Base-by-base conservation (phyloP, 2,113 vertebrate genomes). In the Eudyptes chrysolophus region DNA sequence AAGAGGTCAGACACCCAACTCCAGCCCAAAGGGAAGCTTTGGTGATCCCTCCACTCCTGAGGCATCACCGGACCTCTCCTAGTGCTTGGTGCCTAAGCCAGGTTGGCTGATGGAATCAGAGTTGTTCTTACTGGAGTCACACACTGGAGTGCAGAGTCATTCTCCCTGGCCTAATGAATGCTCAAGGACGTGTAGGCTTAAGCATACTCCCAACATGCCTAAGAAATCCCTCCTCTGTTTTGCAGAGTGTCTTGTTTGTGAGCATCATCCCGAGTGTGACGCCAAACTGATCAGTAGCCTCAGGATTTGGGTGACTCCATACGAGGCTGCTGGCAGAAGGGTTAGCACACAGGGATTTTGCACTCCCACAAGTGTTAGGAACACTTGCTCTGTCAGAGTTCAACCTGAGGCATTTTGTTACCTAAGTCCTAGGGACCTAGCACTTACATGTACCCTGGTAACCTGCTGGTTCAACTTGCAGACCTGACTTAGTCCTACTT, bases 21-120 rank as follows among this genome's bases (percentile, higher is more conserved):
- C 46, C 40, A 82, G 69, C 46, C 24, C 65, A 51, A 84, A 51
- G 26, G 40, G 20, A 84, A 87, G 44, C 26, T 40, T 40, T 40
- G 40, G 40, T 40, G 40, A 40, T 77, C n/a, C 32, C 26, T 87
- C 49, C 58, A 32, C n/a, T 18, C 0, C 0, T 2, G 0, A 75
- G n/a, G 25, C 25, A 72, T 30, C 68, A 60, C 18, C 9, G 9
- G 64, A 52, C 21, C 30, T 21, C 36, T 66, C 49, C 49, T 20
- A 29, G 49, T 0, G 4, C n/a, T n/a, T 38, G 58, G 44, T 55
- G 44, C 77, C 48, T 30, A 71, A 79, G 48, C 21, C 87, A 87
- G 38, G 25, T 3, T 24, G 58, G 42, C 42, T 89, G 52, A 58
- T 55, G 71, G 34, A 42, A 49, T 60, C 72, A 70, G 34, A 58